Evolutionary conservation across 2,113 vertebrate genomes (phyloP), one percentile per base, ranked within the genome.

Genomic region (Mugil cephalus): DNA sequence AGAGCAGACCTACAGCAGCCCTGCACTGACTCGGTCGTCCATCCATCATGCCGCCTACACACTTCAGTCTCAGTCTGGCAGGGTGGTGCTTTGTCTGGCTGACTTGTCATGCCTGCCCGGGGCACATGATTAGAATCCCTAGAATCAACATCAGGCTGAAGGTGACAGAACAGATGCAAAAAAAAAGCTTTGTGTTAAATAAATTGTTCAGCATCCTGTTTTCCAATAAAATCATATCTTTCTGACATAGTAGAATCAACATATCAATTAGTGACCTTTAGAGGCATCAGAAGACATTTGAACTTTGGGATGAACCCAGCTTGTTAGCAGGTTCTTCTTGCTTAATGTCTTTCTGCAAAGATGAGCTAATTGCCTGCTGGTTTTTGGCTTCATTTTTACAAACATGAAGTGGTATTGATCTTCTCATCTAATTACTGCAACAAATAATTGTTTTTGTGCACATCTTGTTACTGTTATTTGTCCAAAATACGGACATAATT

Each of bases 41-140:
- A 73, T 88, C 78, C 82, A 88, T 89, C 82, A 85, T 38, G 6
- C 61, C 71, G 10, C 77, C 77, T 68, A 71, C 70, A 21, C 76
- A 46, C 73, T 67, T 56, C 63, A 63, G 42, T 58, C 59, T 79
- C 61, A 38, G 67, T 46, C 54, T 67, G 76, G 73, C 73, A 65
- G 78, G 54, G 59, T 60, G 66, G 66, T 38, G n/a, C 64, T 74
- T 61, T 79, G 69, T 89, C 86, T 77, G 80, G 82, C 74, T 80
- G 61, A 70, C 67, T 60, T 80, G 72, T 86, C 80, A 47, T 62
- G 52, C 70, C 80, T 70, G 73, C 79, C 85, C 70, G 40, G 52
- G 75, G 21, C 50, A 39, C 73, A 56, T 55, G 54, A 43, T 54
- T 69, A 66, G 15, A 68, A 77, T 75, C 73, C 66, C 53, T 10